Evolutionary conservation across 1,140 invertebrate species (phyloP).

Genomic region (Caenorhabditis inopinata): DNA sequence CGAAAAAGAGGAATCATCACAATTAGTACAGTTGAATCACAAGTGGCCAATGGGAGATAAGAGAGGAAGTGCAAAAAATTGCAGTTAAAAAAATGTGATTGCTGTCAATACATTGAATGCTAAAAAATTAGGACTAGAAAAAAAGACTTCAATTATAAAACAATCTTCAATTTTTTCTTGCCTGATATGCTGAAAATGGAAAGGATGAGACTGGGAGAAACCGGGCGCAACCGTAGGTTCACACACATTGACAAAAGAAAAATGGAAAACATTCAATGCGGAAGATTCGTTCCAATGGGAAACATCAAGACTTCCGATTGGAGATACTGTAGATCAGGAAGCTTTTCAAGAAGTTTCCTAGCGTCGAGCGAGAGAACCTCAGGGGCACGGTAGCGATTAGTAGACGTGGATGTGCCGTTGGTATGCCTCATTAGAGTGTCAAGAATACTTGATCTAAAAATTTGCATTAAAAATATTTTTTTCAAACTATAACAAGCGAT

Average conservation of each 20-base stretch:
- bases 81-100: no score
- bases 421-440: neutral
- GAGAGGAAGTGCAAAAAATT: neutral
- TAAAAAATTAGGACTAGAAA: neutral
- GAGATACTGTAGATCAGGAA: neutral
- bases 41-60: constrained; percentile 14
- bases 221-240: neutral
- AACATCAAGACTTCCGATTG: neutral
- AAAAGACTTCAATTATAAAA: neutral
- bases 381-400: neutral
- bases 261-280: neutral
- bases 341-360: neutral
- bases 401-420: neutral
- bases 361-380: neutral
- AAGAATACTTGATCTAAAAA: neutral
- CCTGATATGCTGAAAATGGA: neutral
- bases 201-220: neutral
- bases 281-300: neutral
- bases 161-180: no score
- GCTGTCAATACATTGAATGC: no score
- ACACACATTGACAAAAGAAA: no score
- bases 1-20: neutral
- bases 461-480: neutral
- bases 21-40: neutral
- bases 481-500: no score